Percentiles rank a stretch among this genome's conserved stretches.
Evolutionary conservation across 2,113 vertebrate genomes (phyloP).

Genomic region (Craseonycteris thonglongyai): DNA sequence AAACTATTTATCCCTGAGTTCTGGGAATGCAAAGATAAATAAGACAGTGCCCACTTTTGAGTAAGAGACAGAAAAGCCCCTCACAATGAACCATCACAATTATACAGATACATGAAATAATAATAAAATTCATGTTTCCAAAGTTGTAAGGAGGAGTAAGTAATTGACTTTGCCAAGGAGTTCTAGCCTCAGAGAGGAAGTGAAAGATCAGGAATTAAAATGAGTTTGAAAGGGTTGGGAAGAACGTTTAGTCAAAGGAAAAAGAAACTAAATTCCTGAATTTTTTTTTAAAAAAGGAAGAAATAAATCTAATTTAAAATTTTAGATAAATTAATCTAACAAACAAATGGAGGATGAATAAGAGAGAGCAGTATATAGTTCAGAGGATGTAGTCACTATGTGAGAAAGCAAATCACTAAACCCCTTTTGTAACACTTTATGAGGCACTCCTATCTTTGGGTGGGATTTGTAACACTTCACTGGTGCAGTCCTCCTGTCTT

Average conservation of each 20-base stretch:
- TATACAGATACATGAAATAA: background rate
- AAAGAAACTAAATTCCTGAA: background rate
- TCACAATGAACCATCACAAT: background rate
- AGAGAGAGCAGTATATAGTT: background rate
- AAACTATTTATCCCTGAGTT: background rate
- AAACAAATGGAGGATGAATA: background rate
- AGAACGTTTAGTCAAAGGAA: background rate
- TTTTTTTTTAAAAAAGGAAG: background rate
- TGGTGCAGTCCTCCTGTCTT: background rate
- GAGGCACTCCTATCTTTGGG: no score
- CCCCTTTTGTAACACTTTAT: rapidly evolving
- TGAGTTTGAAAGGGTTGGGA: background rate
- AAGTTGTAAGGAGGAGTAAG: background rate
- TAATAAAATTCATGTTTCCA: background rate
- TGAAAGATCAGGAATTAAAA: background rate
- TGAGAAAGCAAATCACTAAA: background rate
- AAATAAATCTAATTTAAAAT: background rate
- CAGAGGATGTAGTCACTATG: rapidly evolving
- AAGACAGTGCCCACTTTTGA: background rate
- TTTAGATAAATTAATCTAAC: background rate
- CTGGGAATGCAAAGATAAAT: background rate
- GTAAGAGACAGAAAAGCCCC: background rate
- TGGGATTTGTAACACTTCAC: background rate
- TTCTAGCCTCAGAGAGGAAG: background rate
- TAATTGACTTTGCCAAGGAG: background rate